These are phyloP conservation scores for Silurus glanis DNA, from an alignment of 2,113 vertebrate genomes.

Conservation along the genomic window DNA sequence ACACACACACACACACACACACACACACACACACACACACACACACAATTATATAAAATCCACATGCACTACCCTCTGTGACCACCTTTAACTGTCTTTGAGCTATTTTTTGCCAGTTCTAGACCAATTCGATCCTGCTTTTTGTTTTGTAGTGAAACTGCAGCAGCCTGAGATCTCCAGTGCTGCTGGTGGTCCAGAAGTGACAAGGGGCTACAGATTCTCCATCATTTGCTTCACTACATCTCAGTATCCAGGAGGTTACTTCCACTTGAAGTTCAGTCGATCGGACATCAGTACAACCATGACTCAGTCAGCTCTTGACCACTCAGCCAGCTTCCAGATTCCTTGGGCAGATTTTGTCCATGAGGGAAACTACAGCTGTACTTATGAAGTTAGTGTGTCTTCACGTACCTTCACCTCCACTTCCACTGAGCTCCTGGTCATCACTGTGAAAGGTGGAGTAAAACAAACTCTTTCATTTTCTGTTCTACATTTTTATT, in stretches of 20 bases:
- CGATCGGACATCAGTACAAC: slow-evolving; percentile 13
- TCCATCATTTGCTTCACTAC: slow-evolving; percentile 48
- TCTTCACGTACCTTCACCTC: slow-evolving; percentile 43
- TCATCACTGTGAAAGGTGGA: background rate
- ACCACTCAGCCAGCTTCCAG: slow-evolving; percentile 31
- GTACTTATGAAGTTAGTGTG: slow-evolving; percentile 43
- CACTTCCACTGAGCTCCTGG: slow-evolving; percentile 12
- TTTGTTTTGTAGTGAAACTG: slow-evolving; percentile 31
- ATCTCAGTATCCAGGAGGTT: slow-evolving; percentile 46
- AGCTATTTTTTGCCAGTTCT: no score
- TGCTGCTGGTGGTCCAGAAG: slow-evolving; percentile 30
- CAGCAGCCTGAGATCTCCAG: slow-evolving; percentile 34
- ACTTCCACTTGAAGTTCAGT: slow-evolving; percentile 38
- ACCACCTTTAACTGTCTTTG: no score
- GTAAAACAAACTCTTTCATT: background rate
- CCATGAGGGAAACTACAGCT: slow-evolving; percentile 50
- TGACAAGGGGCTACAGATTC: slow-evolving; percentile 42
- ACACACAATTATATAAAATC: no score
- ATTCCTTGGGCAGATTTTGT: slow-evolving; percentile 35
- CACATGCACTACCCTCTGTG: no score
- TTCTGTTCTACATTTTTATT: background rate
- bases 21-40: no score
- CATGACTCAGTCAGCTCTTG: slow-evolving; percentile 22
- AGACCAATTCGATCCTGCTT: background rate
- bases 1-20: no score